Percentiles rank a stretch among this genome's conserved stretches.
phyloP scores from a whole-genome alignment of 2,113 vertebrate species.

The Nematolebias whitei region DNA sequence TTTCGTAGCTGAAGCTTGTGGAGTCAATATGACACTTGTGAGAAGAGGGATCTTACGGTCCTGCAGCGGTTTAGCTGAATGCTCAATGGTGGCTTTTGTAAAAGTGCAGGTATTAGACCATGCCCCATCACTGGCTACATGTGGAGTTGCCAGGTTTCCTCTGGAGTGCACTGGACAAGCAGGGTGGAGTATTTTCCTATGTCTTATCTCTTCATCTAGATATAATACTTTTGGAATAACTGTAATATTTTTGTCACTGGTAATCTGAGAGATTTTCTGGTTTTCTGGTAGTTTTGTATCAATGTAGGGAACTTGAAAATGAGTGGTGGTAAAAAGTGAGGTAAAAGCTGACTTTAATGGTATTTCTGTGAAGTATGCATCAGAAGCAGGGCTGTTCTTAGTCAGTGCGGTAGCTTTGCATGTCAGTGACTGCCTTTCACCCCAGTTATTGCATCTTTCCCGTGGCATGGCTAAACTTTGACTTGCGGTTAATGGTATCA shows the following conservation, averaged over 20 bases:
- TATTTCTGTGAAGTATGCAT: conserved; percentile 21
- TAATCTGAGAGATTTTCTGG: conserved; percentile 34
- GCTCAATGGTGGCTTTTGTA: conserved; percentile 64
- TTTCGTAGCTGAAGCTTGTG: conserved; percentile 62
- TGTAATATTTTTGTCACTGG: conserved; percentile 33
- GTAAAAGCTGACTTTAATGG: conserved; percentile 22
- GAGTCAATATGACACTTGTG: conserved; percentile 36
- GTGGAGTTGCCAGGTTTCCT: conserved; percentile 20
- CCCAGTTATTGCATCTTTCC: conserved; percentile 72
- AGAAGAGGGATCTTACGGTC: conserved; percentile 19
- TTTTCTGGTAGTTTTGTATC: conserved; percentile 26
- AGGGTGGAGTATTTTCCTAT: conserved; percentile 42
- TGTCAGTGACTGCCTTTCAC: conserved; percentile 58
- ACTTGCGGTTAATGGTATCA: conserved; percentile 28
- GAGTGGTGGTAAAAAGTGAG: background rate
- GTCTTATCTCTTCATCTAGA: conserved; percentile 45
- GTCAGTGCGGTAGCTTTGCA: conserved; percentile 7
- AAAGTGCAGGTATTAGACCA: conserved; percentile 27
- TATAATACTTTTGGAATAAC: conserved; percentile 41
- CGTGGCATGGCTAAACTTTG: conserved; percentile 41
- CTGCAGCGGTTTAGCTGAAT: background rate
- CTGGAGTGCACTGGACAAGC: conserved; percentile 57
- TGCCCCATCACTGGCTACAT: background rate
- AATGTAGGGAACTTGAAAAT: conserved; percentile 10
- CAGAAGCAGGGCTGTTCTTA: conserved; percentile 3